Evolutionary conservation across 2,797 vertebrate genomes (phyloP).

Genomic region (Eulemur rubriventer): DNA sequence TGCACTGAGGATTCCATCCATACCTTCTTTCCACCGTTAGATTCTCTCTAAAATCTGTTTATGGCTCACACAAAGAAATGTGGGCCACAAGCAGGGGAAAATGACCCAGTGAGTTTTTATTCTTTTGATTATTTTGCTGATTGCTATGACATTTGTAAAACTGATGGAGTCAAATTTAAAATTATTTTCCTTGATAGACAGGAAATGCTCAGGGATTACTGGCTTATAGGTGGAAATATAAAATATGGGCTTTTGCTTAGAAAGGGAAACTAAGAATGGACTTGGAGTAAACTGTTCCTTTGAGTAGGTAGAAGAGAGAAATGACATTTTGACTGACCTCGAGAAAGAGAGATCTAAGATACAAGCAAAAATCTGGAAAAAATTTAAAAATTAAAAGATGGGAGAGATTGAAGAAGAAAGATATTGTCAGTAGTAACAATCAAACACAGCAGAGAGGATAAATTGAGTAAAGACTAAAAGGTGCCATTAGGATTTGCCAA

Average conservation of each 20-base stretch:
- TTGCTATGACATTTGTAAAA: neutral
- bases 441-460: neutral
- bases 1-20: neutral
- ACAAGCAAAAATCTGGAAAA: neutral
- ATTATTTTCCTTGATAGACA: neutral
- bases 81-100: conserved; percentile 3
- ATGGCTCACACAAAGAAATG: neutral
- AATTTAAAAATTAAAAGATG: neutral
- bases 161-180: neutral
- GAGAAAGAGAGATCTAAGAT: neutral
- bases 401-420: neutral
- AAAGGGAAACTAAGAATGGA: neutral
- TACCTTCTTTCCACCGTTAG: neutral
- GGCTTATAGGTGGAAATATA: neutral
- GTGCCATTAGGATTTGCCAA: neutral
- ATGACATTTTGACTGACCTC: neutral
- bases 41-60: neutral
- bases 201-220: neutral
- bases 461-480: neutral
- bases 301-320: neutral
- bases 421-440: neutral
- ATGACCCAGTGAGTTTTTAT: neutral
- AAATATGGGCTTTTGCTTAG: neutral
- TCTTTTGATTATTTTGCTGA: neutral
- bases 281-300: neutral